Evolutionary conservation across 1,140 invertebrate species (phyloP), one percentile per base, ranked within the genome.

Genomic region (Aporrectodea caliginosa): DNA sequence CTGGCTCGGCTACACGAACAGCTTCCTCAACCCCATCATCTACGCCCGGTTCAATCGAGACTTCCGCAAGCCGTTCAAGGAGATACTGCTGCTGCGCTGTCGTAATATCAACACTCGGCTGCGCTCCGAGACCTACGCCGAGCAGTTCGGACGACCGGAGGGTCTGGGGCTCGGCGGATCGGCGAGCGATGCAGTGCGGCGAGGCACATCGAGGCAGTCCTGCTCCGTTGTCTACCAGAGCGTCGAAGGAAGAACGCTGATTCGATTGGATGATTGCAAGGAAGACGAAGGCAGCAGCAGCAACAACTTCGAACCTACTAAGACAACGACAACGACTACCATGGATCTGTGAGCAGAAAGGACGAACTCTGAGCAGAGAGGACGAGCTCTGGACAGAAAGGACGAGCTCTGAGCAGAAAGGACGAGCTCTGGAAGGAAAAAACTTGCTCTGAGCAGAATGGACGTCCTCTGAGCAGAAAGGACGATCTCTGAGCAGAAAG

Each of bases 41-140:
- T 99, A 99, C 88, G 95, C 96, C 0, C 96, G 95, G 87, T 97
- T 98, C 89, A 98, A 98, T 88, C 95, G 97, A 84, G 98, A 98
- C 86, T 98, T 96, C 86, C 90, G 96, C 0, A 92, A 93, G 58
- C 96, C 96, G 0, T 98, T 98, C 88, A 82, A 83, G 16, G 78
- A 81, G 32, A 75, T 83, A 32, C 69, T 86, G 12, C 68, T 81
- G 0, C 71, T 73, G 29, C 83, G 85, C 58, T 87, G 85, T 79
- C 84, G 83, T 0, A 81, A 80, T 73, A 35, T 86, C 35, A 83
- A 82, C 34, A 35, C 29, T 29, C 72, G 80, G 27, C 77, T 81
- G 30, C 72, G 78, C 2, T 76, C 68, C 1, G 77, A 81, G 43
- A 79, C 58, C 2, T 81, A 81, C 69, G 78, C 78, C 0, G 77